phyloP scores from a whole-genome alignment of 2,797 vertebrate genomes.

The Muscicapa striata region DNA sequence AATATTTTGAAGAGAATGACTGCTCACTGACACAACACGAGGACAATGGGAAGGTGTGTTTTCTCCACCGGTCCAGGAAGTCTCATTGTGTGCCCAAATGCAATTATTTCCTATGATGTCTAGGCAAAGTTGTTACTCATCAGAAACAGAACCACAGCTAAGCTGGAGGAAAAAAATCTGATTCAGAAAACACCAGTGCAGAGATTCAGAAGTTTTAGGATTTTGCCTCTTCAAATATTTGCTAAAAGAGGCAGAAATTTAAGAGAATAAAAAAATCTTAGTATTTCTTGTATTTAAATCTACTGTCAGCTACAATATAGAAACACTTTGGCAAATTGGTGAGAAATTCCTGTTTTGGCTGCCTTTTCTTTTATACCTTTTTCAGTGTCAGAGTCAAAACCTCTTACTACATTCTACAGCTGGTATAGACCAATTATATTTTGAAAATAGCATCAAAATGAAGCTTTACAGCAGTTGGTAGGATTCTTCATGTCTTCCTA shows the following conservation, averaged over 20 bases:
- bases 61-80: constrained; percentile 53
- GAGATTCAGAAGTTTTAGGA: neutral
- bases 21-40: constrained; percentile 22
- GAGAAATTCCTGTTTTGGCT: neutral
- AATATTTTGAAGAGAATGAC: constrained; percentile 55
- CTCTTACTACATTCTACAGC: neutral
- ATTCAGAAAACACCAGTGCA: neutral
- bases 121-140: constrained; percentile 16
- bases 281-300: neutral
- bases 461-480: neutral
- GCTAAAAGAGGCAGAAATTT: neutral
- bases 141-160: neutral
- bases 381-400: neutral
- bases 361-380: neutral
- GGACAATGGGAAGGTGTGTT: constrained; percentile 67
- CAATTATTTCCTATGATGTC: constrained; percentile 44
- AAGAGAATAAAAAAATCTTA: neutral
- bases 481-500: neutral
- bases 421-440: neutral
- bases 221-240: neutral
- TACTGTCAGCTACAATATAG: neutral
- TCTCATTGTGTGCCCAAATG: constrained; percentile 30
- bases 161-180: neutral
- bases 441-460: neutral
- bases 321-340: neutral